Evolutionary conservation across 2,888 invertebrate species (phyloP).

Genomic region (Agonopterix alstromeriana): DNA sequence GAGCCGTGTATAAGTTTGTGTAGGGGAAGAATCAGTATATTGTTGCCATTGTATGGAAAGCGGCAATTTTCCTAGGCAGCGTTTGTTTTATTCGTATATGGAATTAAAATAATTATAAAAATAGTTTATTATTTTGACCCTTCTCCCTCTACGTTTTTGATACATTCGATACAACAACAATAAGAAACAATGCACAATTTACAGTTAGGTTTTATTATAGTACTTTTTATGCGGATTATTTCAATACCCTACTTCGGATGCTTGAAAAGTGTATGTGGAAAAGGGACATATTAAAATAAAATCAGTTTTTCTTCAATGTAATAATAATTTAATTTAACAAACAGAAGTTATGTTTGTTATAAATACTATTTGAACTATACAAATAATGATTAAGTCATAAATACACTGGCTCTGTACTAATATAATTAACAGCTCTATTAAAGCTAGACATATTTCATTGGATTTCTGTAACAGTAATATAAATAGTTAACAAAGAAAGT

Average conservation of each 20-base stretch:
- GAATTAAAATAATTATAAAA: no score
- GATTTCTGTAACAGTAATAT: conserved; percentile 68
- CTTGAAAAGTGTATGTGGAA: no score
- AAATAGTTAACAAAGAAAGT: conserved; percentile 74
- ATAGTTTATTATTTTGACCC: no score
- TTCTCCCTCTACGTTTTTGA: no score
- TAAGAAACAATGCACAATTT: no score
- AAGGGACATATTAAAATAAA: no score
- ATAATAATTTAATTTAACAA: conserved; percentile 74
- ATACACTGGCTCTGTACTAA: conserved; percentile 73
- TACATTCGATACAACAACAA: no score
- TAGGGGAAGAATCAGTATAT: no score
- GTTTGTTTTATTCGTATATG: no score
- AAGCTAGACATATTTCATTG: conserved; percentile 68
- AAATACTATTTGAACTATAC: conserved; percentile 75
- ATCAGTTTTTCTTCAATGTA: conserved; percentile 26
- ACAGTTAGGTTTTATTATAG: neutral
- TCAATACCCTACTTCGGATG: neutral
- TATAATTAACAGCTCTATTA: conserved; percentile 69
- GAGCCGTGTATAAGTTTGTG: no score
- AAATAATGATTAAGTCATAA: conserved; percentile 74
- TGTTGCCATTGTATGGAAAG: no score
- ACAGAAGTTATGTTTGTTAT: conserved; percentile 63
- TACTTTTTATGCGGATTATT: neutral
- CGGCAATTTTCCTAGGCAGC: no score